phyloP scores from a whole-genome alignment of 2,797 vertebrate species.

The Anniella stebbinsi region DNA sequence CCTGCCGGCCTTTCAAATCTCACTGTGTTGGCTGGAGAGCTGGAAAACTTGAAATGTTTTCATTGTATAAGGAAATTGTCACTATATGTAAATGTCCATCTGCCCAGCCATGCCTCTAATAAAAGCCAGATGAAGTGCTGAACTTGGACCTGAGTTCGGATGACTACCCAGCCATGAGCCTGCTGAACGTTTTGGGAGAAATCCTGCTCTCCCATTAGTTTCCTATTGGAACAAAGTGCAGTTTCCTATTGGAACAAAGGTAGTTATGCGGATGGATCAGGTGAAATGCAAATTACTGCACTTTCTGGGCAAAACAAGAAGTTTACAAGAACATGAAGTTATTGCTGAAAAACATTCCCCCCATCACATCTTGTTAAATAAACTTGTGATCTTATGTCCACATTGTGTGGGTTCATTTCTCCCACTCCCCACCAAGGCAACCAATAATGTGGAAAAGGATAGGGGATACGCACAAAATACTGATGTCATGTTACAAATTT shows the following conservation, averaged over 20 bases:
- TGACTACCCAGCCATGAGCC: background rate
- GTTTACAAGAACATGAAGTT: too few species aligned
- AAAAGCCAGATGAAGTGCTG: background rate
- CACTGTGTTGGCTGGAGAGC: background rate
- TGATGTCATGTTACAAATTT: background rate
- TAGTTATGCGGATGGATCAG: background rate
- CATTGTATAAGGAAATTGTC: background rate
- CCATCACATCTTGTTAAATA: background rate
- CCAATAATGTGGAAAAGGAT: background rate
- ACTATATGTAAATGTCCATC: background rate
- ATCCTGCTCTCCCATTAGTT: background rate
- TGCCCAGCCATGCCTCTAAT: background rate
- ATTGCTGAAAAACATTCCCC: background rate
- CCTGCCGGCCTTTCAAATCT: background rate
- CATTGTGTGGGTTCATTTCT: background rate
- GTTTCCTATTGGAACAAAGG: too few species aligned
- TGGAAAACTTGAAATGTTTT: slow-evolving; percentile 18
- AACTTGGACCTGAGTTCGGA: background rate
- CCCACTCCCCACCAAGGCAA: too few species aligned
- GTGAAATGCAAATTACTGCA: background rate
- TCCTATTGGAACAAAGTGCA: background rate
- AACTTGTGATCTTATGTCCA: background rate
- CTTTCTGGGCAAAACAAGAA: background rate
- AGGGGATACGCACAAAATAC: background rate
- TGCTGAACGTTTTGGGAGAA: background rate